Evolutionary conservation across 2,113 vertebrate genomes (phyloP), one percentile per base, ranked within the genome.

Genomic region (Xerus inauris): DNA sequence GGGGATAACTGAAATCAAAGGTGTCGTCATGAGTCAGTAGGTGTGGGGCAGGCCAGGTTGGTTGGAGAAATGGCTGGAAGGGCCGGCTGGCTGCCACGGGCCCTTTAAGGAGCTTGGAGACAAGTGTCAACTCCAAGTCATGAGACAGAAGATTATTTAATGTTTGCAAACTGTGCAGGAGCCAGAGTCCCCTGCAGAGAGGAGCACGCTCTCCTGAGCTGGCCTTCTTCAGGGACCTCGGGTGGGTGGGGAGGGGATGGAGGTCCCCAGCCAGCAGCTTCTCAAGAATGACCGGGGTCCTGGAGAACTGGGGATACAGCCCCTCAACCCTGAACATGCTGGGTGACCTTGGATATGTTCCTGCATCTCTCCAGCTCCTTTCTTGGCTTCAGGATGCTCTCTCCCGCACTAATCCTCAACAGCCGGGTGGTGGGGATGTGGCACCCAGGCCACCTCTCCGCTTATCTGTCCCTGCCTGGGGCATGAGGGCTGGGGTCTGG

Each of bases 41-140:
- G 49, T 10, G 14, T 1, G 1, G 51, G 77, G 65, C 42, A 77
- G 30, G 80, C 57, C 90, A 62, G 35, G 86, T 1, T 2, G 6
- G 82, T 51, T 49, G 84, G 75, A 28, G 54, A 42, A 16, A 51
- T 24, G n/a, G n/a, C n/a, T n/a, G n/a, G n/a, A n/a, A n/a, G n/a
- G n/a, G n/a, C 13, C 49, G 13, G 3, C 49, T 49, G 51, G 73
- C 62, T 54, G 79, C 62, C 42, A 22, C 0, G 16, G 77, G 91
- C 30, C 91, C 93, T 96, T 92, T 87, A 89, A 92, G 91, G 40
- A 75, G 80, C 75, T 69, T 26, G 17, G n/a, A 64, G 38, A 69
- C 47, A 12, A 51, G 22, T 54, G 69, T 89, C 28, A 64, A 67
- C 54, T 92, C 81, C 40, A n/a, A n/a, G 82, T 94, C 89, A 92